Percentiles rank a stretch among this genome's conserved stretches.
Evolutionary conservation across 1,140 invertebrate species (phyloP).

Genomic region (Panulirus ornatus): DNA sequence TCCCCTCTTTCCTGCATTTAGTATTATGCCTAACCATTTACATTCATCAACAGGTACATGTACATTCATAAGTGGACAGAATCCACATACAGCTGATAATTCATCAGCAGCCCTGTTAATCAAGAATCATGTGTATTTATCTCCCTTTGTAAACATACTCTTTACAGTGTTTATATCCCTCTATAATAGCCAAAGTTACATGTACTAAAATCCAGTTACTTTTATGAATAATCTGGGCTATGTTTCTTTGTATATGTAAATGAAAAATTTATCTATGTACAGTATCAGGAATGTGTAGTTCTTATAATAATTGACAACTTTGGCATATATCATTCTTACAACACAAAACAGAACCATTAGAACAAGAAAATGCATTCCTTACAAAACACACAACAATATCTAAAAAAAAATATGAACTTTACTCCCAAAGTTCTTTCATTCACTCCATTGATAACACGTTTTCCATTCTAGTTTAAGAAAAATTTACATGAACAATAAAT

Average conservation of each 20-base stretch:
- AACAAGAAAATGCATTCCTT: not conserved
- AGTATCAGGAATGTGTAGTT: not conserved
- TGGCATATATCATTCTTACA: slow-evolving; percentile 14
- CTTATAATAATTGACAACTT: slow-evolving; percentile 21
- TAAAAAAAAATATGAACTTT: not conserved
- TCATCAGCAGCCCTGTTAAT: not conserved
- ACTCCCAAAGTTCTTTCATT: not conserved
- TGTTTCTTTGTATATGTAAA: slow-evolving; percentile 1
- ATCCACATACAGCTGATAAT: not conserved
- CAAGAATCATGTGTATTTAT: slow-evolving; percentile 29
- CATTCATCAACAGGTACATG: not conserved
- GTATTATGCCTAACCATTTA: not conserved
- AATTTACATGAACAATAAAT: not conserved
- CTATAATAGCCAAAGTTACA: no score
- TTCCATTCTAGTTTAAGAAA: not conserved
- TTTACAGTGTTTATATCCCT: no score
- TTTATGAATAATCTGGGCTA: no score
- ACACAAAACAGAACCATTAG: slow-evolving; percentile 14
- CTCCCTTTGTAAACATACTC: slow-evolving; percentile 1
- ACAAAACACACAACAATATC: no score
- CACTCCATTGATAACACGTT: no score
- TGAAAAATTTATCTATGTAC: not conserved
- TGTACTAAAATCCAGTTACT: no score
- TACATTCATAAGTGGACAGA: not conserved
- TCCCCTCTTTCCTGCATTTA: not conserved